Percentiles rank a stretch among this genome's conserved stretches.
Conservation (phyloP, 2,797 vertebrate species). For the Tinamus major region DNA sequence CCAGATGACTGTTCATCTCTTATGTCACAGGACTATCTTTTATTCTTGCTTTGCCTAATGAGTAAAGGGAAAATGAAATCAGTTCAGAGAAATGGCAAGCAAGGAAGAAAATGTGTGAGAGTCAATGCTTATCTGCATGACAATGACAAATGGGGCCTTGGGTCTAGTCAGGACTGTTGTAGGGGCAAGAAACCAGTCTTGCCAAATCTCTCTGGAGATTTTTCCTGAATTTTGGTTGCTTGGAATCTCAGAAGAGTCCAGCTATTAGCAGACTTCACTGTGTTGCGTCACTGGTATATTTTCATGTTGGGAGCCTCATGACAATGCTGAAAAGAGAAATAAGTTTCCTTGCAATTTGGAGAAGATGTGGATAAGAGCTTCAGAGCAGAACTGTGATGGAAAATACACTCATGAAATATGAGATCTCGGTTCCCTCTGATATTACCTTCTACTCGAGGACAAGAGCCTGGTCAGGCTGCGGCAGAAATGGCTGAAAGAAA, state of each 20-base stretch:
- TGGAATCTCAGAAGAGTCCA: not conserved
- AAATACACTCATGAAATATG: not conserved
- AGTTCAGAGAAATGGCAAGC: not conserved
- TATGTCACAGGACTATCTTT: not conserved
- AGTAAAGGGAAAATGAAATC: not conserved
- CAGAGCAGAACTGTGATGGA: not conserved
- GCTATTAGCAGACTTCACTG: too few species aligned
- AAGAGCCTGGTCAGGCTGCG: not conserved
- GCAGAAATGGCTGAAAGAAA: not conserved
- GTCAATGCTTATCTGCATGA: not conserved
- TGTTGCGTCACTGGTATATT: not conserved
- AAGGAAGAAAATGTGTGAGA: not conserved
- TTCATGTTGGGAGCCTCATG: not conserved
- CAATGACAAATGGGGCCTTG: not conserved
- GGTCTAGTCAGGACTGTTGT: not conserved
- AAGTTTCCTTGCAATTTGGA: accelerated
- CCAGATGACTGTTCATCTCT: not conserved
- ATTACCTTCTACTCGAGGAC: not conserved
- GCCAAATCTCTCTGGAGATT: not conserved
- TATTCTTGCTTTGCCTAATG: not conserved
- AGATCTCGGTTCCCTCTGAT: not conserved
- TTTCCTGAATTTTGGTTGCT: not conserved
- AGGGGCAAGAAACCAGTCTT: not conserved
- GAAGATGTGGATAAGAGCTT: not conserved
- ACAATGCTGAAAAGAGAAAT: not conserved